Evolutionary conservation across 2,113 vertebrate species (phyloP), one percentile per base, ranked within the genome.

Genomic region (Grantiella picta): DNA sequence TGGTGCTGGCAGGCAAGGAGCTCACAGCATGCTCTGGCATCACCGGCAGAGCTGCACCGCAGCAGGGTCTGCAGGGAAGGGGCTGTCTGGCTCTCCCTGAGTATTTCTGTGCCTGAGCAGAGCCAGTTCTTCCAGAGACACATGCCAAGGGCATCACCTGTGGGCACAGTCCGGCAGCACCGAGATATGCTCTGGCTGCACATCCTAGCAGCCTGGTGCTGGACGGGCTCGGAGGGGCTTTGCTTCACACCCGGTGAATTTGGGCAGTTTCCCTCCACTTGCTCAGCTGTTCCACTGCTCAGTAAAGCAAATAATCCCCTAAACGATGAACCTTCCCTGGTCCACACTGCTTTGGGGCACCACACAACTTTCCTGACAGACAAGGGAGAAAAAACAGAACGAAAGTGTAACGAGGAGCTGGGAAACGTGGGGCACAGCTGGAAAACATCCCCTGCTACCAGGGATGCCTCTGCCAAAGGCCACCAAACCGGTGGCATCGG

Each of bases 221-320:
- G 35, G 29, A 33, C 0, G 0, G 53, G n/a, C 73, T 14, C 1
- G 0, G 56, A 1, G 4, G 35, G 11, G 5, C 65, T 70, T 35
- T 20, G 28, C 68, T 0, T 0, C 72, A 20, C 28, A 38, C 31
- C 31, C 5, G 0, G 12, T 11, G 49, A 68, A 4, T 38, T 23
- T 2, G 5, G 14, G 33, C 15, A 1, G 21, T 24, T 52, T 54
- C 35, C 4, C 15, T 45, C 12, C n/a, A 25, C 15, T 15, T 1
- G 0, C 18, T 59, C 3, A 4, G 21, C 22, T 11, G 4, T 44
- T 57, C 40, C 72, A 10, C 17, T 3, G 6, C 45, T 15, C 7
- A 1, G 28, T 44, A 40, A 53, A 70, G 12, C 38, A 22, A 17
- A 38, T 81, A 9, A 2, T 11, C 21, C 47, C 38, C 0, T 0